Evolutionary conservation across 2,797 vertebrate species (phyloP).

Genomic region (Novumbra hubbsi): DNA sequence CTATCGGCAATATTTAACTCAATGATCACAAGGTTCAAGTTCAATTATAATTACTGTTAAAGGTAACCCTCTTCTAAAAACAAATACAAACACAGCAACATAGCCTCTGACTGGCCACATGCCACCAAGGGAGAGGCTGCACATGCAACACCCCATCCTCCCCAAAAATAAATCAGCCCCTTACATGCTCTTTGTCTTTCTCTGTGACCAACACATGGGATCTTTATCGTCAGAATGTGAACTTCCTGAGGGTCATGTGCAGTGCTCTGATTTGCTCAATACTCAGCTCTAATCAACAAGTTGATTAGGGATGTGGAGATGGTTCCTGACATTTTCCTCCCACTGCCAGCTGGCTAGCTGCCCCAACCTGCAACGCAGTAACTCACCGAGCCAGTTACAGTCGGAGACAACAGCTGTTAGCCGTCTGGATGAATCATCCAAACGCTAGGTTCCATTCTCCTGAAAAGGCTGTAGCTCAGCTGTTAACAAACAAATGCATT

Average conservation of each 20-base stretch:
- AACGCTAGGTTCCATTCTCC: constrained; percentile 18
- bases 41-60: neutral
- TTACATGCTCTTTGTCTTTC: neutral
- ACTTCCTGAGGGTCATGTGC: constrained; percentile 32
- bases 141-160: neutral
- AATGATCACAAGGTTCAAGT: neutral
- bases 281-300: constrained; percentile 8
- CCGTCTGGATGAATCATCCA: constrained; percentile 39
- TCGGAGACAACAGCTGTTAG: constrained; percentile 49
- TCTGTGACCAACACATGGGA: neutral
- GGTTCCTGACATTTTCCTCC: constrained; percentile 32
- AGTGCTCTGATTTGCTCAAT: constrained; percentile 14
- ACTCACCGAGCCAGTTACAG: constrained; percentile 36
- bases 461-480: constrained; percentile 14
- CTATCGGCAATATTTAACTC: neutral
- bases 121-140: neutral
- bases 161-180: neutral
- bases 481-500: constrained; percentile 12
- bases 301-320: constrained; percentile 29
- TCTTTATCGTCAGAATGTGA: constrained; percentile 22
- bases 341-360: constrained; percentile 49
- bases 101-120: neutral
- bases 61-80: neutral
- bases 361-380: constrained; percentile 34
- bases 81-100: neutral